Percentiles rank a stretch among this genome's conserved stretches.
phyloP scores from a whole-genome alignment of 1,140 invertebrate species.

The Colletes latitarsis region DNA sequence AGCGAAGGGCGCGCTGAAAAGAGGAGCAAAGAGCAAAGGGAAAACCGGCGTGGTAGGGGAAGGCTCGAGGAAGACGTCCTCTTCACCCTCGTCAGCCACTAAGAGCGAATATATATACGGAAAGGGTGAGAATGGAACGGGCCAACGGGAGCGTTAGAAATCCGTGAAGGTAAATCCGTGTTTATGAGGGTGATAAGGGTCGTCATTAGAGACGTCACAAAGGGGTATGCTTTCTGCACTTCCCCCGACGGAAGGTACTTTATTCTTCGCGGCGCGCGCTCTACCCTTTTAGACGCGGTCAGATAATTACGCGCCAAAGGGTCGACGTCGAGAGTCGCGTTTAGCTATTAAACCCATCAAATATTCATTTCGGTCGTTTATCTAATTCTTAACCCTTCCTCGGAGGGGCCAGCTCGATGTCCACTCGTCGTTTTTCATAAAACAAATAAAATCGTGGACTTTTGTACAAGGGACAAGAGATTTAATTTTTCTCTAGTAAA shows the following conservation, averaged over 20 bases:
- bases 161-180: conserved; percentile 61
- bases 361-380: neutral
- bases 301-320: conserved; percentile 8
- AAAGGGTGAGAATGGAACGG: conserved; percentile 49
- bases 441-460: no score
- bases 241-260: conserved; percentile 34
- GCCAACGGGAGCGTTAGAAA: conserved; percentile 45
- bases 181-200: conserved; percentile 65
- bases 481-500: no score
- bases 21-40: neutral
- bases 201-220: conserved; percentile 61
- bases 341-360: neutral
- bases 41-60: neutral
- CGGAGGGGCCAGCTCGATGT: no score
- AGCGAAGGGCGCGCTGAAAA: neutral
- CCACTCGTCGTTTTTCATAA: no score
- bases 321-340: neutral
- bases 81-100: conserved; percentile 47
- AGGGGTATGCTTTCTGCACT: conserved; percentile 39
- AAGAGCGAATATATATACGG: conserved; percentile 43
- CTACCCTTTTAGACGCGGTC: neutral
- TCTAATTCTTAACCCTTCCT: no score
- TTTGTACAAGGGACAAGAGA: no score
- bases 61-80: conserved; percentile 47
- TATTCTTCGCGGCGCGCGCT: neutral